These are phyloP conservation scores for Hyposoter dolosus DNA, from an alignment of 2,888 invertebrate species.

Conservation along the genomic window DNA sequence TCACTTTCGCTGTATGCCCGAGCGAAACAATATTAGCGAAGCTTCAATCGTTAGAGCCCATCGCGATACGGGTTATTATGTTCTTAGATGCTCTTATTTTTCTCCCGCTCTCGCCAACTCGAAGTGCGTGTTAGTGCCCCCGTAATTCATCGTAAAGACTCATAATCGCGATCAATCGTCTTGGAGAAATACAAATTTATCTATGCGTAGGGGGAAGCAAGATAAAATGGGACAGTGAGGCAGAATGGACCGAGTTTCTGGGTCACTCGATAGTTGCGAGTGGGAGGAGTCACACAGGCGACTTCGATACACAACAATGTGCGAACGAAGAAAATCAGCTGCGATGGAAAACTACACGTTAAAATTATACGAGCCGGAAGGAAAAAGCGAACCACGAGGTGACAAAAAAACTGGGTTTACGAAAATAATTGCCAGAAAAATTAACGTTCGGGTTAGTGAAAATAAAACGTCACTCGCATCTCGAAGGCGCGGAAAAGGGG, in stretches of 20 bases:
- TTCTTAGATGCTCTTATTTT: neutral
- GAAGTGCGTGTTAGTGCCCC: slow-evolving; percentile 49
- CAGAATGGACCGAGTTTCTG: neutral
- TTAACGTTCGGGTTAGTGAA: neutral
- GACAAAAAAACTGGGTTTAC: neutral
- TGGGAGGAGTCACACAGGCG: too few relatives aligned
- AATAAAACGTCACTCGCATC: slow-evolving; percentile 8
- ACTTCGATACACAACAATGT: slow-evolving; percentile 2
- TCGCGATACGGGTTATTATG: neutral
- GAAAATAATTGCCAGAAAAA: slow-evolving; percentile 4
- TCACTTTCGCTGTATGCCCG: neutral
- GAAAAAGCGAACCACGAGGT: neutral
- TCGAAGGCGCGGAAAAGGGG: slow-evolving; percentile 2
- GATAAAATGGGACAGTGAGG: neutral
- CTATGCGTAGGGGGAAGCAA: neutral
- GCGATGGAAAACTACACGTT: too few relatives aligned
- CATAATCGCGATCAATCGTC: slow-evolving; percentile 37
- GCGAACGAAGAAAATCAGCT: too few relatives aligned
- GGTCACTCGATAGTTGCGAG: too few relatives aligned
- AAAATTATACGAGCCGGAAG: neutral
- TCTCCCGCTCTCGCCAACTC: neutral
- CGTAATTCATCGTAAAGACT: slow-evolving; percentile 40
- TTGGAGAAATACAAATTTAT: neutral
- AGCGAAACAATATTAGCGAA: neutral
- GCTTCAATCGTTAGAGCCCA: neutral